Evolutionary conservation across 2,797 vertebrate genomes (phyloP).

Genomic region (Helarctos malayanus): DNA sequence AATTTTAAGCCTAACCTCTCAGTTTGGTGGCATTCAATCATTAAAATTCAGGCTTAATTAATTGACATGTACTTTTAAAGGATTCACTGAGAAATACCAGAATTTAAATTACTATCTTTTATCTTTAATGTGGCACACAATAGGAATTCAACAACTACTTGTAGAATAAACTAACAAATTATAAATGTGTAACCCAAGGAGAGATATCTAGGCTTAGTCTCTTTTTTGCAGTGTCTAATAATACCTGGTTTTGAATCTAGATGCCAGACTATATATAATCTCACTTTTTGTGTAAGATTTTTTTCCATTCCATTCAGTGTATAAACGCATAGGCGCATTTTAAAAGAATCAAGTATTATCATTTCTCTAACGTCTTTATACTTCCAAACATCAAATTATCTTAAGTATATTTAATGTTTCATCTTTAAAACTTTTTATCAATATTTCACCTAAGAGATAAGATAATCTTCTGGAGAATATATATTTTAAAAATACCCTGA

Average conservation of each 20-base stretch:
- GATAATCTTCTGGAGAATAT: background rate
- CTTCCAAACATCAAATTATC: background rate
- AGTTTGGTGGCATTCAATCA: background rate
- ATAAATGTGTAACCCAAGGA: conserved; percentile 42
- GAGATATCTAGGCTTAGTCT: background rate
- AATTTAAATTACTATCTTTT: conserved; percentile 26
- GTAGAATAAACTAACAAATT: conserved; percentile 28
- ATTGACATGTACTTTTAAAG: conserved; percentile 32
- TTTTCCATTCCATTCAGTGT: background rate
- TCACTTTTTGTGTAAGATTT: conserved; percentile 23
- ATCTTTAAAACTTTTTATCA: background rate
- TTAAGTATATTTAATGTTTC: conserved; percentile 9
- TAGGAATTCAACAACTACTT: conserved; percentile 34
- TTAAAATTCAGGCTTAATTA: conserved; percentile 57
- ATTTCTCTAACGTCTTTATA: conserved; percentile 20
- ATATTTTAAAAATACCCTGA: conserved; percentile 30
- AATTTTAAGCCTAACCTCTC: conserved; percentile 1
- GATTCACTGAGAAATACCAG: conserved; percentile 27
- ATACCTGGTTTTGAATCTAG: background rate
- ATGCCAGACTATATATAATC: background rate
- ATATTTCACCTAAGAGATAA: conserved; percentile 45
- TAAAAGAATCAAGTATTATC: background rate
- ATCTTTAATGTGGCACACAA: background rate
- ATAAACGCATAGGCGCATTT: conserved; percentile 24
- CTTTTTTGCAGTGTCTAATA: conserved; percentile 18